Base-by-base conservation (phyloP, 1,140 invertebrate genomes). In the Drosophila yakuba region DNA sequence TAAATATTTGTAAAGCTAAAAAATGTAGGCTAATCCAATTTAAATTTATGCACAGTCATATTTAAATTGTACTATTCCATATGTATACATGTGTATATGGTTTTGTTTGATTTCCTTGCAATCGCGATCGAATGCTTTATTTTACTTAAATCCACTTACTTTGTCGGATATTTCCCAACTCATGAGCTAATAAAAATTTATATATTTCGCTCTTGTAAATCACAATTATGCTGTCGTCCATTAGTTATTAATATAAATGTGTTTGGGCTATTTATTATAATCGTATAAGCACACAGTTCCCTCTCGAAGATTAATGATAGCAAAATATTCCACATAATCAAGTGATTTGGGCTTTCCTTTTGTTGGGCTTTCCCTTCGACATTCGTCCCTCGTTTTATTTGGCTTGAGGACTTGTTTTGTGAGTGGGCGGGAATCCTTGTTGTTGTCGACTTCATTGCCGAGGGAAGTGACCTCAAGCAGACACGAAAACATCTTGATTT, bases 401-500 rank as follows among this genome's bases (percentile, higher is more conserved):
- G 28, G 47, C 48, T 48, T 38, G 17, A 54, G 45, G 61, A 47
- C 55, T 71, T 60, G 38, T 43, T 23, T 43, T 36, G 56, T 35
- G 17, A 36, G 64, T 54, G 71, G 64, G 80, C 52, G 64, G 58
- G 17, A 23, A 15, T 23, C 36, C 60, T 38, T 48, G 58, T 47
- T 57, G 28, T 56, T 55, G 25, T 12, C 23, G 8, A 10, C 7
- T 28, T 41, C 11, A 6, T 23, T 0, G n/a, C 15, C 50, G 14
- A 38, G 58, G 51, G 44, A 39, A 75, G 54, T 45, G 68, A 61
- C 76, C 51, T 38, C 52, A 47, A 52, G 64, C 60, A 66, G 68
- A 73, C 79, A 82, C 73, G 82, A 76, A 84, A 86, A 86, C 82
- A 88, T 86, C 83, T 86, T 86, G 79, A 86, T 86, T 88, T 88